Base-by-base conservation (phyloP, 2,113 vertebrate species). In the Geococcyx californianus region DNA sequence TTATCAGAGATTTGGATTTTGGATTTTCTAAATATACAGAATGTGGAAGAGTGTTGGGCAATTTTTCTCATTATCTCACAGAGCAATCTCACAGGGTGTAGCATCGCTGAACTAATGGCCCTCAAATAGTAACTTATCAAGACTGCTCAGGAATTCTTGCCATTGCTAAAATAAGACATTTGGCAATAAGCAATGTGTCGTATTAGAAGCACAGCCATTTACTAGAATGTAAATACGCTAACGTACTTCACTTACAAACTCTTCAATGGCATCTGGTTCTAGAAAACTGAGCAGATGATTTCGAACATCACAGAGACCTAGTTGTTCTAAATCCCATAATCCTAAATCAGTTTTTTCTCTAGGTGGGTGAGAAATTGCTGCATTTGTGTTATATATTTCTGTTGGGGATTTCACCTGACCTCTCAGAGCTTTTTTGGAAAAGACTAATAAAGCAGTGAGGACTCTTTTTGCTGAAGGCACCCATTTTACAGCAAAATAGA, bases 61-160 rank as follows among this genome's bases (percentile, higher is more conserved):
- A 70, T 75, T 92, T 87, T 72, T 85, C 82, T 91, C 47, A 82
- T 55, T 88, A 84, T 74, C 70, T 94, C 25, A 6, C 28, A 10
- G 91, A 60, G 75, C 72, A 56, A 63, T 89, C 91, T 76, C 78
- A 13, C 64, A 75, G 87, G 63, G 92, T 77, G 86, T 93, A 93
- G 55, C 82, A 92, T 94, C 5, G 3, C 68, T 87, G 89, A 92
- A 87, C 76, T 91, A 80, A 68, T 89, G 73, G 77, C 68, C 85
- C 95, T 94, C 95, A 92, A 97, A 97, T 89, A 98, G 89, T 72
- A 93, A 93, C 80, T 95, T 85, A 59, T 69, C 80, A 54, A 80
- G 93, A 80, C 80, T 86, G 84, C 74, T 59, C 36, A 18, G 87
- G 93, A 84, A 92, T 92, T 89, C 93, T 93, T 69, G 67, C 93